These are phyloP conservation scores for Pissodes strobi DNA, from an alignment of 1,140 invertebrate species.

Conservation along the genomic window DNA sequence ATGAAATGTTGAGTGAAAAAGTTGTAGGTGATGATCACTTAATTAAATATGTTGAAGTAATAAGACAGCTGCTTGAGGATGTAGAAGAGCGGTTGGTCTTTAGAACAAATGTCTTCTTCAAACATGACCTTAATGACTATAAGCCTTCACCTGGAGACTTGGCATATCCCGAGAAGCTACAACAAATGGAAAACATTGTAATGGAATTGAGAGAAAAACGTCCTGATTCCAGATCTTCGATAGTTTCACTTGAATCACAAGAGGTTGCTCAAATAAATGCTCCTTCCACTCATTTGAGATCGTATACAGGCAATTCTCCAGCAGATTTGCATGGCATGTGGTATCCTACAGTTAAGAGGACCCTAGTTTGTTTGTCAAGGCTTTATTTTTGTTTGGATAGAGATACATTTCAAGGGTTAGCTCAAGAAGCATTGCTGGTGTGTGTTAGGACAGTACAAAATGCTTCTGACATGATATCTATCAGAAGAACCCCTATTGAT, in stretches of 20 bases:
- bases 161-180: constrained; percentile 95
- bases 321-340: constrained; percentile 99
- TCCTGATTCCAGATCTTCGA: constrained; percentile 69
- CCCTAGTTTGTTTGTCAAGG: constrained; percentile 92
- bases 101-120: constrained; percentile 91
- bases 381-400: constrained; percentile 94
- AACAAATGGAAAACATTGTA: constrained; percentile 95
- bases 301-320: constrained; percentile 54
- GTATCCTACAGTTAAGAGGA: constrained; percentile 96
- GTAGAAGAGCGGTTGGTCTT: constrained; percentile 96
- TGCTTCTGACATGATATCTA: constrained; percentile 73
- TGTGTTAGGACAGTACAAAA: constrained; percentile 86
- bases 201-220: constrained; percentile 66
- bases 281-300: constrained; percentile 46
- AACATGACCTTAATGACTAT: constrained; percentile 87
- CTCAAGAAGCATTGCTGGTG: constrained; percentile 90
- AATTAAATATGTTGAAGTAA: constrained; percentile 82
- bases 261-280: constrained; percentile 67
- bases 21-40: constrained; percentile 80
- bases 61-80: constrained; percentile 90
- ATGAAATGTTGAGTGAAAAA: constrained; percentile 95
- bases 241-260: constrained; percentile 69
- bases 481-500: constrained; percentile 75
- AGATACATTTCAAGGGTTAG: constrained; percentile 93
- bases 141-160: constrained; percentile 92